Percentiles rank a stretch among this genome's conserved stretches.
Evolutionary conservation across 2,888 invertebrate species (phyloP).

Genomic region (Hemicrepidius hirtus): DNA sequence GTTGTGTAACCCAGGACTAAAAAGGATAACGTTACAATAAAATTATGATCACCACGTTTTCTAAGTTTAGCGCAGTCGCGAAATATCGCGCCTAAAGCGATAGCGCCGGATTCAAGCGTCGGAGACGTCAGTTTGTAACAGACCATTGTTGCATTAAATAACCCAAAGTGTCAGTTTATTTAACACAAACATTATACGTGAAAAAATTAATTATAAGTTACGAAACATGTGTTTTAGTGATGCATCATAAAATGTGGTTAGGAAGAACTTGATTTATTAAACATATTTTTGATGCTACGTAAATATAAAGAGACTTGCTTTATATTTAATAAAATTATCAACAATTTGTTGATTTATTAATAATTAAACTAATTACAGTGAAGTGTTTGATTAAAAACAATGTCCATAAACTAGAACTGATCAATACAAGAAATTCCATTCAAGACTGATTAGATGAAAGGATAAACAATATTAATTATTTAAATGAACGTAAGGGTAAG

Average conservation of each 20-base stretch:
- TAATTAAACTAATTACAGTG: constrained; percentile 4
- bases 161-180: neutral
- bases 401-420: too few relatives aligned
- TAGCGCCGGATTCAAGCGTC: constrained; percentile 44
- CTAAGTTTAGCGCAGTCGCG: constrained; percentile 41
- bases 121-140: constrained; percentile 44
- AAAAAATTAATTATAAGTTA: neutral
- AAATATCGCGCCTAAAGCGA: constrained; percentile 28
- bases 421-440: too few relatives aligned
- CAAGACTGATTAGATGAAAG: too few relatives aligned
- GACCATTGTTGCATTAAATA: constrained; percentile 44
- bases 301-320: neutral
- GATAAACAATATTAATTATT: too few relatives aligned
- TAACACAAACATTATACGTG: neutral
- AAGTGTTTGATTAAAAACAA: neutral
- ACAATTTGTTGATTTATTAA: neutral
- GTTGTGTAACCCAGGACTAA: neutral
- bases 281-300: too few relatives aligned
- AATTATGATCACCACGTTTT: neutral
- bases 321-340: neutral
- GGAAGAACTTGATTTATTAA: too few relatives aligned
- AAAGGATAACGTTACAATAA: neutral
- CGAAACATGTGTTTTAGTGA: neutral
- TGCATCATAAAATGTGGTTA: neutral
- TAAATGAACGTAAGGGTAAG: too few relatives aligned